Base-by-base conservation (phyloP, 2,888 invertebrate genomes). In the Tetranychus truncatus region DNA sequence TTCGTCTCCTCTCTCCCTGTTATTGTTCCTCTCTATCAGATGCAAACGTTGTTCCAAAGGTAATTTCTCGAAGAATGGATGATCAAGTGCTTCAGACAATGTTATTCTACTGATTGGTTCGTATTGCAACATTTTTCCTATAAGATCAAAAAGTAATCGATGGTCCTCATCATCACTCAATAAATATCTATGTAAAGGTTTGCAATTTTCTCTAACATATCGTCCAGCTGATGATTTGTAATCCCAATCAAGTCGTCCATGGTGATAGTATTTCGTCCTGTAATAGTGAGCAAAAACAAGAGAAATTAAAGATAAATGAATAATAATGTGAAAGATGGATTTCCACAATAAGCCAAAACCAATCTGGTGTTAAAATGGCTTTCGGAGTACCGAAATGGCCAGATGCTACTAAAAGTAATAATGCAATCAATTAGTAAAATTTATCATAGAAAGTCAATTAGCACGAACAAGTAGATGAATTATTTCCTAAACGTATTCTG, bases 131-230 rank as follows among this genome's bases (percentile, higher is more conserved):
- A 99, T 97, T 83, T 89, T 88, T 81, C 90, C 88, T 80, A 99
- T 89, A 82, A 99, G 86, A 83, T 96, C 94, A 84, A 99, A 97
- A 81, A 99, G 86, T 82, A 91, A 89, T 78, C 90, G 88, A 84
- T 96, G 91, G 81, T 97, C 96, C 79, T 91, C 89, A 80, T 91
- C 90, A 80, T 92, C 93, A 81, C 87, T 88, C 82, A 89, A 87
- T 15, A 75, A 8, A 84, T 95, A 95, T 84, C 95, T 89, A 91
- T 94, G 88, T 76, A 85, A 85, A 75, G 95, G 95, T 86, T 95
- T 95, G 85, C 97, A 97, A 84, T 95, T 95, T 83, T 96, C 95
- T 81, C 95, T 88, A 69, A 99, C 97, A 82, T 97, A 99, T 85
- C 95, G 89, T 75, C 96, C 97, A 77, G 95, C 93, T 74, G 92